Evolutionary conservation across 2,797 vertebrate genomes (phyloP).

Genomic region (Mus spretus): DNA sequence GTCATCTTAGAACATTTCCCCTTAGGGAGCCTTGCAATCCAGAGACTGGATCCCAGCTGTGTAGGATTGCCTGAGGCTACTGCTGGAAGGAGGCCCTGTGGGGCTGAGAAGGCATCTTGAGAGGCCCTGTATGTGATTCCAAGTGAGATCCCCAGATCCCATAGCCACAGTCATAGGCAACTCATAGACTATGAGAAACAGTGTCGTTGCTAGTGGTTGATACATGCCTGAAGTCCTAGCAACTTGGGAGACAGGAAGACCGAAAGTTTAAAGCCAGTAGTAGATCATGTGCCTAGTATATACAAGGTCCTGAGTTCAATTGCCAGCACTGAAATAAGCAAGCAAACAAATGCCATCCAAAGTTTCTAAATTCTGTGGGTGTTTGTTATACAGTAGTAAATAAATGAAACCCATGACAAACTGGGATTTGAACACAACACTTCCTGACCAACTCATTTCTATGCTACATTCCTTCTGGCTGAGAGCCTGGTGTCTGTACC

Average conservation of each 20-base stretch:
- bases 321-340: not conserved
- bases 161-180: not conserved
- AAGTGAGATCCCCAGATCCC: not conserved
- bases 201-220: not conserved
- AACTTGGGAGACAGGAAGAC: not conserved
- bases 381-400: slow-evolving; percentile 36
- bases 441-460: not conserved
- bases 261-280: not conserved
- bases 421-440: slow-evolving; percentile 40
- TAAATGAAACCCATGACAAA: slow-evolving; percentile 17
- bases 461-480: not conserved
- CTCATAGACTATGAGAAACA: not conserved
- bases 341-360: not conserved
- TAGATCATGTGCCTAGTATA: not conserved
- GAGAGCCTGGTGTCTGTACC: not conserved
- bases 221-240: not conserved
- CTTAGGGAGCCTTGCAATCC: not conserved
- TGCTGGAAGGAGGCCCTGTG: not conserved
- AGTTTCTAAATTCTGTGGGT: slow-evolving; percentile 12
- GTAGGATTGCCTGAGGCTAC: not conserved
- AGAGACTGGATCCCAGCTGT: slow-evolving; percentile 17
- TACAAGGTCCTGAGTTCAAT: not conserved
- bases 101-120: not conserved
- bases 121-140: not conserved
- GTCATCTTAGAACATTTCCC: slow-evolving; percentile 23